Evolutionary conservation across 1,140 invertebrate species (phyloP).

Genomic region (Drosophila bifasciata): DNA sequence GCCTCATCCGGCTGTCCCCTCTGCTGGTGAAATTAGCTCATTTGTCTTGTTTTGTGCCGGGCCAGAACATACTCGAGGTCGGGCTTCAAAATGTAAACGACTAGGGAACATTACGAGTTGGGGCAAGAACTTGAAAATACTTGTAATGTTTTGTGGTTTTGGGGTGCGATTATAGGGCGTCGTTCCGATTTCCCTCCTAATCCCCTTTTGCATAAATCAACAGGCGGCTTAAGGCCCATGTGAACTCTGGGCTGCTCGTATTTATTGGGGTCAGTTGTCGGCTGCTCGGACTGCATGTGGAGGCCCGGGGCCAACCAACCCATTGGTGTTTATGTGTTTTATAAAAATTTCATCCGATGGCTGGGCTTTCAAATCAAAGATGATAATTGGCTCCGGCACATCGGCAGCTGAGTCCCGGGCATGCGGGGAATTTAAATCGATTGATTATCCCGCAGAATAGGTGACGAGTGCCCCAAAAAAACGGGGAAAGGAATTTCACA

Average conservation of each 20-base stretch:
- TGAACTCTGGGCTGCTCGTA: conserved; percentile 41
- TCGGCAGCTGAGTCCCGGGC: conserved; percentile 49
- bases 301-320: conserved; percentile 13
- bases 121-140: conserved; percentile 25
- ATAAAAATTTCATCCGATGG: conserved; percentile 52
- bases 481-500: background rate
- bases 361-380: conserved; percentile 58
- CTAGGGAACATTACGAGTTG: conserved; percentile 20
- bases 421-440: conserved; percentile 61
- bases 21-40: conserved; percentile 70
- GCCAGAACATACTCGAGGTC: conserved; percentile 20
- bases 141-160: conserved; percentile 40
- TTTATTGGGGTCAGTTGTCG: conserved; percentile 63
- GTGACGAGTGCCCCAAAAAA: conserved; percentile 10
- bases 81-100: conserved; percentile 53
- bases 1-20: conserved; percentile 42
- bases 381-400: conserved; percentile 66
- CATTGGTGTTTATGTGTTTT: conserved; percentile 19
- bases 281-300: conserved; percentile 10
- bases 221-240: conserved; percentile 51
- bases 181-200: conserved; percentile 15
- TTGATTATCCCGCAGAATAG: conserved; percentile 40
- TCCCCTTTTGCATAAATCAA: conserved; percentile 72
- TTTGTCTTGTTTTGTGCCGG: conserved; percentile 68
- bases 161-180: conserved; percentile 19